A percentile compares a stretch with the other conserved stretches of the same genome.
These are phyloP conservation scores for Poecilia wingei DNA, from an alignment of 2,797 vertebrate genomes.

Conservation along the genomic window DNA sequence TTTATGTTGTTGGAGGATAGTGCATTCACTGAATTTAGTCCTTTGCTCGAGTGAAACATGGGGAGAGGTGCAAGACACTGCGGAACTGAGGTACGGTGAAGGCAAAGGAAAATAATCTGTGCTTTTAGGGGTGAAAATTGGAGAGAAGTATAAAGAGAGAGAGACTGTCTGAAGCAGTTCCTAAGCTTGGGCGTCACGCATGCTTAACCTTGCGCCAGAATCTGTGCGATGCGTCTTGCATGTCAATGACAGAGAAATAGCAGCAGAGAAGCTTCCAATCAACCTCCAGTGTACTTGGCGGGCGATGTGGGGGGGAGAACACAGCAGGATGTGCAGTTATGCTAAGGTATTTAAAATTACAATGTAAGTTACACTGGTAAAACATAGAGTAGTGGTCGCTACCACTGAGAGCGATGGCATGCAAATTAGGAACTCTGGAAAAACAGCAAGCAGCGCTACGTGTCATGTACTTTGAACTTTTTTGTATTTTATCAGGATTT, in stretches of 20 bases:
- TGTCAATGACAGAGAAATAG: slow-evolving; percentile 83
- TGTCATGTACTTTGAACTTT: neutral
- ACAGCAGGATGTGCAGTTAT: slow-evolving; percentile 47
- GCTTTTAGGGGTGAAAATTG: slow-evolving; percentile 8
- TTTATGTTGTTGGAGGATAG: slow-evolving; percentile 34
- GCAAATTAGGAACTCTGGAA: neutral
- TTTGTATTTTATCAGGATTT: too few relatives aligned
- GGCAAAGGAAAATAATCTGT: slow-evolving; percentile 27
- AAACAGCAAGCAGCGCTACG: too few relatives aligned
- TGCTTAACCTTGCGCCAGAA: slow-evolving; percentile 84
- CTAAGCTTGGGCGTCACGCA: slow-evolving; percentile 79
- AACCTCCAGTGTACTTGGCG: slow-evolving; percentile 51
- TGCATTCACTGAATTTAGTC: slow-evolving; percentile 39
- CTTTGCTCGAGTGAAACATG: slow-evolving; percentile 48
- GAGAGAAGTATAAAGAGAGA: slow-evolving; percentile 42
- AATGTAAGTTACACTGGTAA: slow-evolving; percentile 20
- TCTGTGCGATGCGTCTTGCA: slow-evolving; percentile 77
- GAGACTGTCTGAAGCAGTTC: slow-evolving; percentile 72
- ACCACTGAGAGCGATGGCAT: neutral
- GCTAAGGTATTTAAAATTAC: slow-evolving; percentile 26
- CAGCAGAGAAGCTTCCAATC: slow-evolving; percentile 74
- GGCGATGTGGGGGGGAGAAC: slow-evolving; percentile 3
- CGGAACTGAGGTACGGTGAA: slow-evolving; percentile 26
- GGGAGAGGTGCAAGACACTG: slow-evolving; percentile 25
- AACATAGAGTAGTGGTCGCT: slow-evolving; percentile 10